Percentiles rank a stretch among this genome's conserved stretches.
Evolutionary conservation across 2,113 vertebrate species (phyloP).

Genomic region (Cichladusa arquata): DNA sequence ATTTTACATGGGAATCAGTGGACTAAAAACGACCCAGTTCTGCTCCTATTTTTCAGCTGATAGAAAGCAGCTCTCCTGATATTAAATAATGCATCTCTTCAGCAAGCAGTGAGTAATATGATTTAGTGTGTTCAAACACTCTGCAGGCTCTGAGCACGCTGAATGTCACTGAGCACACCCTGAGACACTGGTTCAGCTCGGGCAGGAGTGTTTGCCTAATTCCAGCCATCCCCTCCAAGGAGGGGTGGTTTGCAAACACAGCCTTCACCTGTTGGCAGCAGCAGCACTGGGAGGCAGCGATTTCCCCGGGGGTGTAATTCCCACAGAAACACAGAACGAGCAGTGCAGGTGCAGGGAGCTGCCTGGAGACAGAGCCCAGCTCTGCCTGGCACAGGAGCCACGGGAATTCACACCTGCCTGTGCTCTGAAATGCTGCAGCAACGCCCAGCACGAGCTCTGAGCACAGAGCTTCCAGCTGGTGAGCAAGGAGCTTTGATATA

Average conservation of each 20-base stretch:
- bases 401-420: not conserved
- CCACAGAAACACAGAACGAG: not conserved
- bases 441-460: accelerated
- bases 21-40: constrained; percentile 6
- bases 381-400: not conserved
- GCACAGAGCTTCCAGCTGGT: not conserved
- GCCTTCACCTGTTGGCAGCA: not conserved
- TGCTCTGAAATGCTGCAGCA: not conserved
- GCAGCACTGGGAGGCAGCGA: not conserved
- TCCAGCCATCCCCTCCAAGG: not conserved
- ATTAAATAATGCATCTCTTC: constrained; percentile 12
- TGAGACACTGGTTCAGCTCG: not conserved
- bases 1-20: constrained; percentile 14
- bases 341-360: not conserved
- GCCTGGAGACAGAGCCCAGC: accelerated
- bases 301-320: not conserved
- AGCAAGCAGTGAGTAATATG: not conserved
- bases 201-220: not conserved
- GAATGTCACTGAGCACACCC: not conserved
- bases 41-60: constrained; percentile 19
- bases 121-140: constrained; percentile 25
- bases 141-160: not conserved
- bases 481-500: accelerated
- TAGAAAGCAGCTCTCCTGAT: not conserved
- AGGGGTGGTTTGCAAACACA: not conserved